A percentile compares a stretch with the other conserved stretches of the same genome.
These are phyloP conservation scores for Genyomyrus donnyi DNA, from an alignment of 2,113 vertebrate genomes.

Conservation along the genomic window DNA sequence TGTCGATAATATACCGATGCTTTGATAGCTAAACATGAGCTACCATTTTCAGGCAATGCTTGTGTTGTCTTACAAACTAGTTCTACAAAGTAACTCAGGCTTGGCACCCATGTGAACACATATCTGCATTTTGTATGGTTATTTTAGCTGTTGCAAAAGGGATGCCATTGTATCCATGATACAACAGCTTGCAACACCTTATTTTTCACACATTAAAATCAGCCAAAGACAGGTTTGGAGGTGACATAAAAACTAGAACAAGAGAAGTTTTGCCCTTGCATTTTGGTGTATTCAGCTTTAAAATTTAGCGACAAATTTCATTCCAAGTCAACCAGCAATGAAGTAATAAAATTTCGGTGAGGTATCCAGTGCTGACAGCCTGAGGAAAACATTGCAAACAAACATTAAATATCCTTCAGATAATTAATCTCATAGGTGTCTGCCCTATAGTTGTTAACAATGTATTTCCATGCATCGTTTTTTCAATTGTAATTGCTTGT, in stretches of 20 bases:
- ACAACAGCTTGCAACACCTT: neutral
- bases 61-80: neutral
- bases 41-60: neutral
- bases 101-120: neutral
- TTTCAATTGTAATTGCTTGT: neutral
- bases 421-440: slow-evolving; percentile 71
- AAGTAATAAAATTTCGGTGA: slow-evolving; percentile 66
- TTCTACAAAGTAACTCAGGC: neutral
- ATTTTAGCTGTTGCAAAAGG: neutral
- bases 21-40: neutral
- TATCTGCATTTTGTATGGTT: neutral
- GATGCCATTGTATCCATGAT: neutral
- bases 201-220: neutral
- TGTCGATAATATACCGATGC: neutral
- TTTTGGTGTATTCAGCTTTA: neutral
- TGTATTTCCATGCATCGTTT: neutral
- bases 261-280: neutral
- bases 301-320: neutral
- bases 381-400: slow-evolving; percentile 58
- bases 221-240: neutral
- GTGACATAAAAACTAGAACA: neutral
- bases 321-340: neutral
- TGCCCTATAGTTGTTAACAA: neutral
- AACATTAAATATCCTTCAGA: slow-evolving; percentile 69
- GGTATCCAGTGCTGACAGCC: slow-evolving; percentile 67